phyloP scores from a whole-genome alignment of 2,888 invertebrate genomes.

The Archaeoteleia sp. region DNA sequence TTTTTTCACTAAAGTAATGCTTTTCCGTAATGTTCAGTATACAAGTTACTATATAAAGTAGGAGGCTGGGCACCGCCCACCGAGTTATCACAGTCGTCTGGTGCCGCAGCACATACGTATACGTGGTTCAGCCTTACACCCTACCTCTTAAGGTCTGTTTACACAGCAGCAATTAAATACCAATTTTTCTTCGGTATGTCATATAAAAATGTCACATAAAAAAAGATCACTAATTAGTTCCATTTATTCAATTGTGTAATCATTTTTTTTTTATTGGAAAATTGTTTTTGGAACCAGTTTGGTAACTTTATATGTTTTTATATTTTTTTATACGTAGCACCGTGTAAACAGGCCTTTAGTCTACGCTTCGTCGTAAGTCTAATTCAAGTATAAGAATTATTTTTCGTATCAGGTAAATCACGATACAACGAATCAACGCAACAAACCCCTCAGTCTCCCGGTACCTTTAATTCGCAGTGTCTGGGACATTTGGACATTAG shows the following conservation, averaged over 20 bases:
- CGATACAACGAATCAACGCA: constrained; percentile 54
- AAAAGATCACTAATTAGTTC: no score
- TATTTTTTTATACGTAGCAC: no score
- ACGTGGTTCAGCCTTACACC: constrained; percentile 75
- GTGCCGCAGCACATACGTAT: constrained; percentile 76
- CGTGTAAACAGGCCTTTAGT: constrained; percentile 55
- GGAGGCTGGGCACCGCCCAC: constrained; percentile 76
- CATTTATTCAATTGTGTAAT: no score
- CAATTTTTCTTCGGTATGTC: no score
- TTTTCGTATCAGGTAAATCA: constrained; percentile 53
- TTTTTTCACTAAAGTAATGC: constrained; percentile 55
- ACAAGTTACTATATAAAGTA: constrained; percentile 72
- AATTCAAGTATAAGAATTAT: constrained; percentile 53
- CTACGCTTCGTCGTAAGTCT: constrained; percentile 52
- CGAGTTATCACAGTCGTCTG: constrained; percentile 75
- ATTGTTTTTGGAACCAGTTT: no score
- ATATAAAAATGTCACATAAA: no score
- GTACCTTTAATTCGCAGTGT: constrained; percentile 20
- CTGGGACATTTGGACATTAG: no score
- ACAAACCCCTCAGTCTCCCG: constrained; percentile 40
- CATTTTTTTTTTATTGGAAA: no score
- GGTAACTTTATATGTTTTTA: no score
- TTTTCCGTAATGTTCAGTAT: constrained; percentile 64
- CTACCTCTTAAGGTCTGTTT: constrained; percentile 61
- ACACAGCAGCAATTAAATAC: no score